Evolutionary conservation across 1,140 invertebrate genomes (phyloP), one percentile per base, ranked within the genome.

Genomic region (Listronotus bonariensis): DNA sequence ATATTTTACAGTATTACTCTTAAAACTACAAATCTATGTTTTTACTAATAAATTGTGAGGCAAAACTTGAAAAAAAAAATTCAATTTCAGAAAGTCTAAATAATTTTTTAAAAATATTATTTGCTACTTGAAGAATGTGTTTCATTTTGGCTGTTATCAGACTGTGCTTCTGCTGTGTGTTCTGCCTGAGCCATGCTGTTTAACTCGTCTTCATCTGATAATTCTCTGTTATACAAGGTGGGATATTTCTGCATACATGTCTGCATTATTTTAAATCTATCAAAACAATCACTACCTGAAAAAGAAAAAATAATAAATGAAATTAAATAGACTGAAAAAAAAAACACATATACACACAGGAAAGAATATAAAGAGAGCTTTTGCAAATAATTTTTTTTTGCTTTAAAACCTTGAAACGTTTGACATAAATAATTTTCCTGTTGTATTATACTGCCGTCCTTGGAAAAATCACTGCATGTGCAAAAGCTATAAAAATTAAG

Each of bases 191-290:
- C 67, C 56, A 73, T 68, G 36, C 65, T 53, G 58, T 59, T 71
- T 55, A 76, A 54, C 54, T 87, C 85, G 43, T 86, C 84, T 38
- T 85, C 83, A 36, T 79, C 79, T 14, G 79, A 78, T 15, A 79
- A 63, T 20, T 87, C 82, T 68, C 86, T 88, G 60, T 88, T 89
- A 78, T 97, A 98, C 11, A 97, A 80, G 8, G 89, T 87, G 0
- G 96, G 95, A 84, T 92, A 97, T 58, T 91, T 81, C 3, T 86
- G 78, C 90, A 98, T 96, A 77, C 96, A 98, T n/a, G 87, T 83
- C 73, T 95, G 92, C 95, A 98, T 97, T 36, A 84, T 85, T 75
- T 89, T 89, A 80, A 98, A 98, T 56, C 89, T 85, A 62, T 95
- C 91, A 72, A 91, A 90, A 78, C 96, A 98, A 70, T 98, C 93